Evolutionary conservation across 2,888 invertebrate species (phyloP).

Genomic region (Leistus spinibarbis): DNA sequence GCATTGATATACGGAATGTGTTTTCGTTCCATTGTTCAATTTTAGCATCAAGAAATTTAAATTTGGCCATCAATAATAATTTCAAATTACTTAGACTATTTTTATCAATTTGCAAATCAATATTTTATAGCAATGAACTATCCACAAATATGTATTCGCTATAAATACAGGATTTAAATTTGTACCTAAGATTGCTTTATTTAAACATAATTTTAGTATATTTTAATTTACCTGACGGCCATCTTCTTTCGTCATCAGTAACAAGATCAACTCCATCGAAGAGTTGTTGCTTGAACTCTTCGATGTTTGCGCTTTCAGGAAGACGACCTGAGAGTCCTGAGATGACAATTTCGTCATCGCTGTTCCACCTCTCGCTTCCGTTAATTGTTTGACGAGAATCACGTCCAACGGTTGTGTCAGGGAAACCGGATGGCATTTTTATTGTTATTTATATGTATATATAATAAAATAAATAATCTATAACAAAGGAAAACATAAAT

Average conservation of each 20-base stretch:
- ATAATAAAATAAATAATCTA: slow-evolving; percentile 6
- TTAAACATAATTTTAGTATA: not conserved
- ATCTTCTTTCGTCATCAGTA: slow-evolving; percentile 88
- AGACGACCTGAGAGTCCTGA: slow-evolving; percentile 86
- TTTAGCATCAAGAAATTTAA: too few relatives aligned
- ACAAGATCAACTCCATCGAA: slow-evolving; percentile 92
- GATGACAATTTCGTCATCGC: slow-evolving; percentile 76
- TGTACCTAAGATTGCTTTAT: not conserved
- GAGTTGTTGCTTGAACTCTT: slow-evolving; percentile 91
- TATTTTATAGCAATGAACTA: not conserved
- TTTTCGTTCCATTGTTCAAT: too few relatives aligned
- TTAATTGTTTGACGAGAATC: slow-evolving; percentile 45
- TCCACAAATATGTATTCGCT: not conserved
- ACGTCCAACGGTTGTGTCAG: slow-evolving; percentile 46
- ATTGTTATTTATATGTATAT: not conserved
- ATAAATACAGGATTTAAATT: too few relatives aligned
- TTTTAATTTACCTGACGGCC: slow-evolving; percentile 72
- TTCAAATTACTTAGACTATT: too few relatives aligned
- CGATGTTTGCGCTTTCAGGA: slow-evolving; percentile 89
- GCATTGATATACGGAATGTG: too few relatives aligned
- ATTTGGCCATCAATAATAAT: too few relatives aligned
- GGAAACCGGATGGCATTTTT: slow-evolving; percentile 71
- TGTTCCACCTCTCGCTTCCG: slow-evolving; percentile 50
- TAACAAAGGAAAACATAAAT: not conserved
- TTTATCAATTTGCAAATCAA: too few relatives aligned